A percentile compares a stretch with the other conserved stretches of the same genome.
Evolutionary conservation across 2,888 invertebrate genomes (phyloP).

Genomic region (Andrena bucephala): DNA sequence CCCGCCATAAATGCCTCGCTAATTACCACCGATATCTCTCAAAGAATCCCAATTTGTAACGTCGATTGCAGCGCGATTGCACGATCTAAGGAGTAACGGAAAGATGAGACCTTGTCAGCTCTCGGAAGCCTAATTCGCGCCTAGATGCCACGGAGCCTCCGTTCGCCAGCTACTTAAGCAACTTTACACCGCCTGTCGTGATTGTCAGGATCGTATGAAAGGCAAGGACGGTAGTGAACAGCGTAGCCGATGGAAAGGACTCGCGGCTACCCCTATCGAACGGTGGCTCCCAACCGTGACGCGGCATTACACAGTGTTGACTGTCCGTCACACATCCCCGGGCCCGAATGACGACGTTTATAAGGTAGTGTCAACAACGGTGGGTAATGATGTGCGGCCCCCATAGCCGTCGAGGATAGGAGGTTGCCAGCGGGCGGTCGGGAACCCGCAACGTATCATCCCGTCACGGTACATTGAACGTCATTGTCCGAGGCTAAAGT

Average conservation of each 20-base stretch:
- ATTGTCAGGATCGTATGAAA: constrained; percentile 31
- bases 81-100: too few relatives aligned
- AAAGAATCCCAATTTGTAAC: too few relatives aligned
- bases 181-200: constrained; percentile 6
- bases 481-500: constrained; percentile 79
- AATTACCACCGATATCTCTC: too few relatives aligned
- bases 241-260: constrained; percentile 42
- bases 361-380: constrained; percentile 81
- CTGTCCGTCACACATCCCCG: constrained; percentile 79
- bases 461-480: constrained; percentile 82
- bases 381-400: constrained; percentile 81
- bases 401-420: constrained; percentile 69
- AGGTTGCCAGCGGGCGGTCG: constrained; percentile 75
- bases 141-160: not conserved
- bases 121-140: not conserved
- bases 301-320: constrained; percentile 75
- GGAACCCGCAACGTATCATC: constrained; percentile 80
- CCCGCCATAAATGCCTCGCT: too few relatives aligned
- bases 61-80: too few relatives aligned
- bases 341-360: constrained; percentile 80
- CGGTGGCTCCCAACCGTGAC: constrained; percentile 72
- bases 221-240: constrained; percentile 8
- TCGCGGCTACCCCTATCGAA: constrained; percentile 65
- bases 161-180: constrained; percentile 3
- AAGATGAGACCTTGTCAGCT: not conserved